Conservation (phyloP, 1,140 invertebrate genomes). For the Macrobrachium rosenbergii region DNA sequence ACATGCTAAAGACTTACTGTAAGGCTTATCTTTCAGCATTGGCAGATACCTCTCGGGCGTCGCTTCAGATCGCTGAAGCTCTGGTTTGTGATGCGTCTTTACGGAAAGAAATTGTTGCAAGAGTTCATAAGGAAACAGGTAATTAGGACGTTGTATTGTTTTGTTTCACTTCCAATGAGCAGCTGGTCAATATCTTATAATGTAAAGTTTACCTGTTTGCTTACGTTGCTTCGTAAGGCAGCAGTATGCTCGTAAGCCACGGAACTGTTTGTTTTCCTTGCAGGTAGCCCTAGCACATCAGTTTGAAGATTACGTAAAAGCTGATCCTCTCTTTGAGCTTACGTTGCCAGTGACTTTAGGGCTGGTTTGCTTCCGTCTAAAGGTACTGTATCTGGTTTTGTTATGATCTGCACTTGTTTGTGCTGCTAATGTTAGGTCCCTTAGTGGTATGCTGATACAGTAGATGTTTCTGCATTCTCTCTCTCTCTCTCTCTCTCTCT, state of each 20-base stretch:
- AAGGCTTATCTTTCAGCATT: conserved; percentile 78
- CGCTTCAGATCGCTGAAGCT: conserved; percentile 95
- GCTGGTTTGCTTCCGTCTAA: conserved; percentile 86
- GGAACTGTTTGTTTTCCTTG: neutral
- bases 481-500: too few species aligned
- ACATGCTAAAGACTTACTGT: too few species aligned
- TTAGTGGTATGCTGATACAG: neutral
- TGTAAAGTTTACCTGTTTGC: too few species aligned
- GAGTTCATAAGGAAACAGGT: conserved; percentile 85
- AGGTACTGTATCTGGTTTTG: conserved; percentile 63
- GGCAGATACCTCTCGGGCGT: conserved; percentile 93
- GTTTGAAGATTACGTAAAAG: conserved; percentile 83
- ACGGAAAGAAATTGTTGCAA: conserved; percentile 90
- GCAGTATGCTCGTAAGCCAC: too few species aligned
- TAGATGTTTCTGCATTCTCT: too few species aligned
- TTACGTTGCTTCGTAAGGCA: too few species aligned
- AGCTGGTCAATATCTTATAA: too few species aligned
- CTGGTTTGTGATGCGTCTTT: conserved; percentile 95
- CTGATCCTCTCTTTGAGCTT: conserved; percentile 88
- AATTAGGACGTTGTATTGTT: conserved; percentile 74
- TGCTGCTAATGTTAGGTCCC: too few species aligned
- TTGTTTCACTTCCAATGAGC: too few species aligned
- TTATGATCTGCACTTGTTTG: conserved; percentile 35
- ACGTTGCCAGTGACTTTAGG: conserved; percentile 84
- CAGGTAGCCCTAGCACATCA: conserved; percentile 79